Evolutionary conservation across 2,888 invertebrate species (phyloP), one percentile per base, ranked within the genome.

Genomic region (Druceiella hillmani): DNA sequence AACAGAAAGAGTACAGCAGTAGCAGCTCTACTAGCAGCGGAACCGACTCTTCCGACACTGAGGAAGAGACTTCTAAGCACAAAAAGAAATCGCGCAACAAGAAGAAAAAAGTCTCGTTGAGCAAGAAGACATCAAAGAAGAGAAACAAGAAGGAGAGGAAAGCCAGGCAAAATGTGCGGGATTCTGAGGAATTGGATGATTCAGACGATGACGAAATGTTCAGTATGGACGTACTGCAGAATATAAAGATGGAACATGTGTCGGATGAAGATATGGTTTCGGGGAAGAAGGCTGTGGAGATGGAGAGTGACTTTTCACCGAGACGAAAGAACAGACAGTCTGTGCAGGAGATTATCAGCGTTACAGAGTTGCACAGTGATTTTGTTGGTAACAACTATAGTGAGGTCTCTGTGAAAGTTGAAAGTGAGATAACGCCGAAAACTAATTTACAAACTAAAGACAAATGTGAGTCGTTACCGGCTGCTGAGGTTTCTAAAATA

Each of bases 351-450:
- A 70, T 71, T 2, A 70, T 72, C 2, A 63, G 68, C 22, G 70
- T 71, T 0, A 70, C 66, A 47, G 66, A 71, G 39, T 33, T 71
- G 13, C 70, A 72, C 34, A 67, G 60, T 31, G 68, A 70, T 43
- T 67, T 71, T 24, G 68, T 67, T 1, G 64, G 61, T 1, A 61
- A 55, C 13, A 66, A 60, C n/a, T n/a, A n/a, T n/a, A n/a, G n/a
- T n/a, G n/a, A n/a, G n/a, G n/a, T n/a, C n/a, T n/a, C n/a, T n/a
- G n/a, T n/a, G n/a, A n/a, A n/a, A n/a, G n/a, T n/a, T n/a, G n/a
- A n/a, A n/a, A n/a, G n/a, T n/a, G n/a, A n/a, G n/a, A n/a, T n/a
- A n/a, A n/a, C n/a, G n/a, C n/a, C n/a, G n/a, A n/a, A n/a, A n/a
- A n/a, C n/a, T n/a, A n/a, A n/a, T n/a, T n/a, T n/a, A n/a, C n/a